Conservation (phyloP, 2,113 vertebrate genomes). For the Aptenodytes forsteri region DNA sequence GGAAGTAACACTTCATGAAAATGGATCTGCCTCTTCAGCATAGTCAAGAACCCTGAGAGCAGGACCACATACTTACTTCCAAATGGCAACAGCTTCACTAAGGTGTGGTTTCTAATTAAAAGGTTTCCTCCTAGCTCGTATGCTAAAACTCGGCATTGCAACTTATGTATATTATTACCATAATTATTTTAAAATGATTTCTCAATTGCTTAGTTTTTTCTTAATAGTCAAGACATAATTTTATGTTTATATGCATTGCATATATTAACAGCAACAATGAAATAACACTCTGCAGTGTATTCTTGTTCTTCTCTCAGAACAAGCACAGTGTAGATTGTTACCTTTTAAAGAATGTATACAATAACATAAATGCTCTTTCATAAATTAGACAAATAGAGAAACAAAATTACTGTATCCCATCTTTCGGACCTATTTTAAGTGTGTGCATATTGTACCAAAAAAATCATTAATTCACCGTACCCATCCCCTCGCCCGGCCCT, state of each 20-base stretch:
- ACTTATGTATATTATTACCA: background rate
- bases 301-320: background rate
- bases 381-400: background rate
- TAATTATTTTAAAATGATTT: background rate
- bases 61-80: background rate
- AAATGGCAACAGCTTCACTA: background rate
- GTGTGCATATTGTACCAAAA: background rate
- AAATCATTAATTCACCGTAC: background rate
- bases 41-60: background rate
- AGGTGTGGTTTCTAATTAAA: background rate
- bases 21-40: background rate
- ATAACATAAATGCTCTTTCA: background rate
- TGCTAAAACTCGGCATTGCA: background rate
- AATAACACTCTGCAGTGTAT: background rate
- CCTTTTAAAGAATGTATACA: background rate
- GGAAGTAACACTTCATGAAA: background rate
- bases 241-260: background rate
- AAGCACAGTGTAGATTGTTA: background rate
- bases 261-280: background rate
- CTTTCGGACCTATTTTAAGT: background rate
- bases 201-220: background rate
- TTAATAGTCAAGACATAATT: background rate
- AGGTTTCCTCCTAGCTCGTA: background rate
- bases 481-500: rapidly evolving
- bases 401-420: background rate